These are phyloP conservation scores for Azemiops feae DNA, from an alignment of 2,113 vertebrate genomes.

Conservation along the genomic window DNA sequence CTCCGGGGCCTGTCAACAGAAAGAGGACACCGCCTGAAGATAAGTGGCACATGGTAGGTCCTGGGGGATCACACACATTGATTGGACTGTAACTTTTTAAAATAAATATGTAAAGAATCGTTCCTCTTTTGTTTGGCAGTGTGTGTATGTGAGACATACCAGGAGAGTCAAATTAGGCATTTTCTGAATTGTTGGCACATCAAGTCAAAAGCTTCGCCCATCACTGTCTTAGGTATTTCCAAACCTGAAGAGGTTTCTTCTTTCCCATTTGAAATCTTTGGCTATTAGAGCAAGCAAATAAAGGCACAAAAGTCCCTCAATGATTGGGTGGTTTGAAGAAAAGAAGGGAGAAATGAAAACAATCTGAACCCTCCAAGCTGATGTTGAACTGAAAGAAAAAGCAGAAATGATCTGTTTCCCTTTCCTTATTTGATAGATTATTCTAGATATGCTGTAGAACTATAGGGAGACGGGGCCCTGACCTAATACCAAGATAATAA, in stretches of 20 bases:
- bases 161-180: neutral
- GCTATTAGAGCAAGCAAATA: neutral
- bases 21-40: neutral
- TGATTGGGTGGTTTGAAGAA: neutral
- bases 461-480: neutral
- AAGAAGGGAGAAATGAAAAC: neutral
- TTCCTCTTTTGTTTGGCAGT: neutral
- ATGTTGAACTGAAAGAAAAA: neutral
- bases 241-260: neutral
- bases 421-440: neutral
- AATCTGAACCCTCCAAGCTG: neutral
- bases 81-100: neutral
- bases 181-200: neutral
- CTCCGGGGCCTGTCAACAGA: neutral
- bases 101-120: neutral
- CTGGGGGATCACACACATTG: neutral
- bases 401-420: neutral
- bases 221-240: neutral
- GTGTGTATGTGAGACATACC: neutral
- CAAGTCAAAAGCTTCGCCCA: neutral
- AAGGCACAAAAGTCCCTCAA: neutral
- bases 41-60: neutral
- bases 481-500: neutral
- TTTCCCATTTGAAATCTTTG: neutral
- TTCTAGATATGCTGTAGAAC: neutral